Conservation (phyloP, 2,888 invertebrate genomes). For the Cheilosia grossa region DNA sequence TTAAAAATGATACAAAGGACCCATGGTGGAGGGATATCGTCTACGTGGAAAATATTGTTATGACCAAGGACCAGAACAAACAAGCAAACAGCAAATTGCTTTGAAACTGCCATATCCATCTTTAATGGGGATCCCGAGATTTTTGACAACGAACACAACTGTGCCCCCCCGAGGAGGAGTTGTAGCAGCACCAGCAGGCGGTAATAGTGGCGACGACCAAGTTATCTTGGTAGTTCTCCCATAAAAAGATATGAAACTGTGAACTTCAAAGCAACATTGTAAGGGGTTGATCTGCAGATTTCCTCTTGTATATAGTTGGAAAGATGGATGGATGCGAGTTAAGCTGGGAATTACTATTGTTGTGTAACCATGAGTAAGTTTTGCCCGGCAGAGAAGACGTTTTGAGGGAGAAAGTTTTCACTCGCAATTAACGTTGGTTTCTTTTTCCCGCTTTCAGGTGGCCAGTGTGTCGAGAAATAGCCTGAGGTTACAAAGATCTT, state of each 20-base stretch:
- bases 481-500: background rate
- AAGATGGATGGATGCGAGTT: conserved; percentile 1
- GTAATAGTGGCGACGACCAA: conserved; percentile 23
- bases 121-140: conserved; percentile 33
- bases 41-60: background rate
- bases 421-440: conserved; percentile 17
- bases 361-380: conserved; percentile 41
- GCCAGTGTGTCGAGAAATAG: background rate
- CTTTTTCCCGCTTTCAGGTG: background rate
- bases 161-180: background rate
- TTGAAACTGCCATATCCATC: conserved; percentile 20
- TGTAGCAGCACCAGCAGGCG: conserved; percentile 11
- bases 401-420: conserved; percentile 16
- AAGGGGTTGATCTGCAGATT: conserved; percentile 4
- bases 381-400: conserved; percentile 6
- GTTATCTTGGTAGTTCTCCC: background rate
- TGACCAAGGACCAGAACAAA: background rate
- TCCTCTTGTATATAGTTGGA: background rate
- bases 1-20: background rate
- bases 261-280: conserved; percentile 13
- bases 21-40: background rate
- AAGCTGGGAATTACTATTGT: conserved; percentile 23
- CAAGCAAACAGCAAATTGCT: conserved; percentile 39
- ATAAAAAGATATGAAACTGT: conserved; percentile 15
- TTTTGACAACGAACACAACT: conserved; percentile 24